A percentile compares a stretch with the other conserved stretches of the same genome.
Conservation (phyloP, 1,140 invertebrate species). For the Philaenus spumarius region DNA sequence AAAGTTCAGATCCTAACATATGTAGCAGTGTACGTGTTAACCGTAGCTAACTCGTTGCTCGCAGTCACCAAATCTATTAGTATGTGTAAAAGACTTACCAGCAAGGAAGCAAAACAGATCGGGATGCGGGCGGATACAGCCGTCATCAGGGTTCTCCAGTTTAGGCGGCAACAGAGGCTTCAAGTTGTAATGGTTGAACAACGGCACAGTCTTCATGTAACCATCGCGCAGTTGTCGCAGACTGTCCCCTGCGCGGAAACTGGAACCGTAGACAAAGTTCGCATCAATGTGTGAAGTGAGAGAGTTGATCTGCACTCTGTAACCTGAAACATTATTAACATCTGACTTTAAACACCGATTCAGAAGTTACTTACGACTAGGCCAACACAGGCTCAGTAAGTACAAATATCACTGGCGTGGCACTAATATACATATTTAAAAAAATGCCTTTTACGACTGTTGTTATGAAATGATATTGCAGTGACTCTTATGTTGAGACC, state of each 20-base stretch:
- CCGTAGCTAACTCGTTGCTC: too few species aligned
- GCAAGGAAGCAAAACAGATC: conserved; percentile 50
- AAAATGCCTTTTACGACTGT: too few species aligned
- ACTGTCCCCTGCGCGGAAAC: conserved; percentile 38
- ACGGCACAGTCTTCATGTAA: conserved; percentile 37
- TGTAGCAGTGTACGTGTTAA: too few species aligned
- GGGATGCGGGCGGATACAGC: conserved; percentile 43
- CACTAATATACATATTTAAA: too few species aligned
- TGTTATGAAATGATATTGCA: too few species aligned
- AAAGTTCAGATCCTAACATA: too few species aligned
- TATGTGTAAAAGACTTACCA: conserved; percentile 32
- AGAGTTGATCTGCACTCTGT: conserved; percentile 42
- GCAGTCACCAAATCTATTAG: too few species aligned
- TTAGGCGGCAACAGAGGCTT: conserved; percentile 48
- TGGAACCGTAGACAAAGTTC: conserved; percentile 48
- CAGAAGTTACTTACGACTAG: too few species aligned
- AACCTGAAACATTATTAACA: conserved; percentile 44
- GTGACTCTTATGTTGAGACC: too few species aligned
- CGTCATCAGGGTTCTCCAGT: conserved; percentile 44
- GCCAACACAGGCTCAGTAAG: too few species aligned
- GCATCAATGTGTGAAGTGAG: conserved; percentile 46
- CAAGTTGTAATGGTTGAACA: conserved; percentile 41
- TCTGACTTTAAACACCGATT: conserved; percentile 1
- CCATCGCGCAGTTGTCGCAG: conserved; percentile 45
- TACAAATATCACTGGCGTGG: too few species aligned